Conservation (phyloP, 2,797 vertebrate genomes). For the Pelochelys cantorii region DNA sequence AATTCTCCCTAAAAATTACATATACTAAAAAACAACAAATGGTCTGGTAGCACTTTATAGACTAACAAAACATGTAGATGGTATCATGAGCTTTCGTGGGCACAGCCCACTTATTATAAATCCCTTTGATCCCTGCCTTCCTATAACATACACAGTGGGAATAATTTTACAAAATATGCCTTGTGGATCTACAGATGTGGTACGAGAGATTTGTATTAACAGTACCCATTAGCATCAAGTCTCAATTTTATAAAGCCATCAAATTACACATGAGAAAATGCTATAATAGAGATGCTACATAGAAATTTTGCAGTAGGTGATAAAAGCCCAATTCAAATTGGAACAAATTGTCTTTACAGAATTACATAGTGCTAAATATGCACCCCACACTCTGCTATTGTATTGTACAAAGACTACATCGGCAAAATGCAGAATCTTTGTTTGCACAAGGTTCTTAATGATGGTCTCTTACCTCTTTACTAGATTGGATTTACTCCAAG, state of each 20-base stretch:
- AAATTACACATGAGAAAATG: background rate
- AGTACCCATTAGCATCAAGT: background rate
- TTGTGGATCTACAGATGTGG: background rate
- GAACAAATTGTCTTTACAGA: background rate
- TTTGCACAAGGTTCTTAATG: background rate
- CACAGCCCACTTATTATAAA: background rate
- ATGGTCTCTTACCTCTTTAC: background rate
- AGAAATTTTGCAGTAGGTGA: background rate
- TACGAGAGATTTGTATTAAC: background rate
- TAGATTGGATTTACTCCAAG: background rate
- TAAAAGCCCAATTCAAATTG: background rate
- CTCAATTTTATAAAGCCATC: background rate
- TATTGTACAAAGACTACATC: background rate
- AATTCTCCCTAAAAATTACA: background rate
- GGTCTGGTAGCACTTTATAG: too few species aligned
- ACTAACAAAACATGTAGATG: too few species aligned
- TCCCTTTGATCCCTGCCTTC: background rate
- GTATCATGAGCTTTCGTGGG: too few species aligned
- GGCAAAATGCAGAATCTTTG: background rate
- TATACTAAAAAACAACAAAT: rapidly evolving
- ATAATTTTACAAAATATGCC: background rate
- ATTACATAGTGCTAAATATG: background rate
- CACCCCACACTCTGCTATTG: background rate
- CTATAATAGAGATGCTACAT: background rate
- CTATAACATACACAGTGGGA: background rate